Evolutionary conservation across 92 coral and sea anemone genomes (phyloP).

Genomic region (Actinernus sp.): DNA sequence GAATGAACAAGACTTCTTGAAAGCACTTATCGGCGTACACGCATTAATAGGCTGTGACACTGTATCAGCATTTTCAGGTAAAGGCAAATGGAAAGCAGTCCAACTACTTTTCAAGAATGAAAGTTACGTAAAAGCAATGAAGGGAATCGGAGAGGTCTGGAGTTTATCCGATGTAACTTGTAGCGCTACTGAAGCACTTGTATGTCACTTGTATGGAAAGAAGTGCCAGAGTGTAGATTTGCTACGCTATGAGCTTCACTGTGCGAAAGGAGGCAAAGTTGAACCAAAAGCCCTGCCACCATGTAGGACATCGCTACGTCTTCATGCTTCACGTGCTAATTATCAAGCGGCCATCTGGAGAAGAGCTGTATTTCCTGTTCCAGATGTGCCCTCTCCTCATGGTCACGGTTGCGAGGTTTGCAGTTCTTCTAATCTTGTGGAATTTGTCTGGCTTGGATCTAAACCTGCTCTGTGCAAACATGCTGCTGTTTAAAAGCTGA

Average conservation of each 20-base stretch:
- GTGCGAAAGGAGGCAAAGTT: conserved; percentile 64
- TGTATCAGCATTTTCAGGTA: conserved; percentile 50
- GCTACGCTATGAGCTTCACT: conserved; percentile 60
- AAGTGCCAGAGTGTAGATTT: conserved; percentile 27
- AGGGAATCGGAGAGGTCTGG: conserved; percentile 29
- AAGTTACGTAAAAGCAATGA: conserved; percentile 28
- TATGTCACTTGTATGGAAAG: conserved; percentile 58
- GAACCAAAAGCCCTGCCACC: conserved; percentile 71
- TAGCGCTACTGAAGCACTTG: conserved; percentile 22
- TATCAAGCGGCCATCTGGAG: conserved; percentile 68
- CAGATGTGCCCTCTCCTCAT: conserved; percentile 64
- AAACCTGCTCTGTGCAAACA: conserved; percentile 70
- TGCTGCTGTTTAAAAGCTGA: conserved; percentile 63
- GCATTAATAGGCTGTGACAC: conserved; percentile 59
- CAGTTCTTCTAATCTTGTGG: conserved; percentile 9
- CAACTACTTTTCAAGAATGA: conserved; percentile 43
- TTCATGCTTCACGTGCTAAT: conserved; percentile 54
- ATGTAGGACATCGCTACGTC: conserved; percentile 56
- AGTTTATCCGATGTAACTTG: conserved; percentile 28
- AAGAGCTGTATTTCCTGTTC: conserved; percentile 37
- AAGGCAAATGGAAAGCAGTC: conserved; percentile 47
- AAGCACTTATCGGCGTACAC: conserved; percentile 38
- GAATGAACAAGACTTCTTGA: conserved; percentile 14
- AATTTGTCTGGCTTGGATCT: conserved; percentile 59
- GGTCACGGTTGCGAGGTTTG: conserved; percentile 51